phyloP scores from a whole-genome alignment of 2,113 vertebrate species.

The Euleptes europaea region DNA sequence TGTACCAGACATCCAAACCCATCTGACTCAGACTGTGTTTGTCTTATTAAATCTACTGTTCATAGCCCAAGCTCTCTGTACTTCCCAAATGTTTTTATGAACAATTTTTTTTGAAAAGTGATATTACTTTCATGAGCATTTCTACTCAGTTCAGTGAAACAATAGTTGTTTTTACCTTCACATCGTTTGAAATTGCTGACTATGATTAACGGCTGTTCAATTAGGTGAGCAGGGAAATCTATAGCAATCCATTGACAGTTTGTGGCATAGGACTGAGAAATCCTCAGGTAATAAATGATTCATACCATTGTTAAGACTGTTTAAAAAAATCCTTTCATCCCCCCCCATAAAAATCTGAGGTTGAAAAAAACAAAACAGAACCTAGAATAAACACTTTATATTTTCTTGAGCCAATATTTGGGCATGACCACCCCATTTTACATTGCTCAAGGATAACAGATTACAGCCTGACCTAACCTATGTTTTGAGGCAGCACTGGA shows the following conservation, averaged over 20 bases:
- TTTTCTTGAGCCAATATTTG: neutral
- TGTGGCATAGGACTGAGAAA: neutral
- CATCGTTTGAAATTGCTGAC: neutral
- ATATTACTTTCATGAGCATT: neutral
- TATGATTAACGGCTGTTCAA: neutral
- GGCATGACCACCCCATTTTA: neutral
- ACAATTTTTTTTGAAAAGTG: neutral
- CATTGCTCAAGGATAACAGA: neutral
- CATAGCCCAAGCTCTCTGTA: neutral
- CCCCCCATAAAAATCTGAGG: neutral
- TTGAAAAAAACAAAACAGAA: neutral
- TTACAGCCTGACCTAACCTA: too few relatives aligned
- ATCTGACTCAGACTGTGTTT: neutral
- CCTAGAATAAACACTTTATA: neutral
- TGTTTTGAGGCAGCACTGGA: too few relatives aligned
- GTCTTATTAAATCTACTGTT: neutral
- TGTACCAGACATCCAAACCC: neutral
- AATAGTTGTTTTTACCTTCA: neutral
- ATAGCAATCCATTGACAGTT: neutral
- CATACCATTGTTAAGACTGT: neutral
- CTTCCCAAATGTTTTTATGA: neutral
- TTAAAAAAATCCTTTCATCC: neutral
- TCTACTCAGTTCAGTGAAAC: neutral
- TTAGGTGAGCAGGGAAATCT: neutral
- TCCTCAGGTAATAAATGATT: constrained; percentile 1